These are phyloP conservation scores for Mus minutoides DNA, from an alignment of 2,797 vertebrate genomes.

Conservation along the genomic window DNA sequence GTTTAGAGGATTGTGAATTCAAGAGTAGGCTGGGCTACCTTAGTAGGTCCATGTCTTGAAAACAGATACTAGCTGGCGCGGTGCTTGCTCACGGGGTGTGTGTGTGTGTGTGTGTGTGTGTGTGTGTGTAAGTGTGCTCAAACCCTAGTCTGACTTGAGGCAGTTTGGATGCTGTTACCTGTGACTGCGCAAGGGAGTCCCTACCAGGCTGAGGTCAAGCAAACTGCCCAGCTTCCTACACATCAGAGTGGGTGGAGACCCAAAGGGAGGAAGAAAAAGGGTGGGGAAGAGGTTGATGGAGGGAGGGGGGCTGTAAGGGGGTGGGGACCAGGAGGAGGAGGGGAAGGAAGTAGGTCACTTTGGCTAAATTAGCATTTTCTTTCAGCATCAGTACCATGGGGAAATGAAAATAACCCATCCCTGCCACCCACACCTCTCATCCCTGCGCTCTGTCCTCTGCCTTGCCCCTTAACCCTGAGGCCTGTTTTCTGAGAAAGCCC, in stretches of 20 bases:
- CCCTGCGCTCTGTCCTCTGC: not conserved
- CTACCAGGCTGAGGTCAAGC: rapidly evolving
- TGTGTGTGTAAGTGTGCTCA: not conserved
- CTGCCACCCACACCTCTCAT: rapidly evolving
- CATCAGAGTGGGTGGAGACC: not conserved
- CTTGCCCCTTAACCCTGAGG: not conserved
- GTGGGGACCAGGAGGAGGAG: not conserved
- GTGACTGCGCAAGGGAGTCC: not conserved
- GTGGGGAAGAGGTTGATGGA: not conserved
- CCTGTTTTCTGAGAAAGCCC: constrained; percentile 15
- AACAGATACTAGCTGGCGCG: not conserved
- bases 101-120: not conserved
- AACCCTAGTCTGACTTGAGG: not conserved
- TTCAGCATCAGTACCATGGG: not conserved
- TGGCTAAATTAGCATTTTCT: constrained; percentile 68
- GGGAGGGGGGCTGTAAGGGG: not conserved
- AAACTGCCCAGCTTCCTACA: not conserved
- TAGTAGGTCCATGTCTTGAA: not conserved
- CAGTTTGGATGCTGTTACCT: not conserved
- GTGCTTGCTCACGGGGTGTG: not conserved
- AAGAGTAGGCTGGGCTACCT: not conserved
- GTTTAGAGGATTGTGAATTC: not conserved
- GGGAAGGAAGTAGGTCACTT: not conserved
- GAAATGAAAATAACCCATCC: constrained; percentile 18
- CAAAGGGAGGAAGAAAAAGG: not conserved